phyloP scores from a whole-genome alignment of 2,888 invertebrate species.

The Desoria tigrina region DNA sequence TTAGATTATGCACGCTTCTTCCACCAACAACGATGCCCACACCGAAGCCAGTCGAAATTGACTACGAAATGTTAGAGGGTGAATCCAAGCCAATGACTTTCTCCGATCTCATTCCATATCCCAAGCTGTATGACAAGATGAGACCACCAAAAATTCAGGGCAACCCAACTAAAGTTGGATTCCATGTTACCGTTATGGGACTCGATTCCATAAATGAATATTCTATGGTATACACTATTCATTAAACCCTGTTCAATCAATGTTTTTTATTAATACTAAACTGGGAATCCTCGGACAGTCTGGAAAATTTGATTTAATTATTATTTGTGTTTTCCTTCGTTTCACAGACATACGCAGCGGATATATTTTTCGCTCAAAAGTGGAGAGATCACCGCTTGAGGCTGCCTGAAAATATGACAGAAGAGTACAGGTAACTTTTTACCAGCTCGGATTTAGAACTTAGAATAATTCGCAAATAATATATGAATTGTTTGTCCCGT shows the following conservation, averaged over 20 bases:
- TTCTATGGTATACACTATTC: slow-evolving; percentile 73
- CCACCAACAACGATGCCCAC: slow-evolving; percentile 25
- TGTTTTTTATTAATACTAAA: too few relatives aligned
- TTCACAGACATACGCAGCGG: slow-evolving; percentile 84
- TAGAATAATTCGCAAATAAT: too few relatives aligned
- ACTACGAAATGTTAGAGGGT: slow-evolving; percentile 28
- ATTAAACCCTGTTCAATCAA: too few relatives aligned
- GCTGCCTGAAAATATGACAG: slow-evolving; percentile 88
- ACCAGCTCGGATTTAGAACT: too few relatives aligned
- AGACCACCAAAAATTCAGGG: slow-evolving; percentile 86
- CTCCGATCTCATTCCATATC: slow-evolving; percentile 58
- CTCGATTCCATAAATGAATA: slow-evolving; percentile 93
- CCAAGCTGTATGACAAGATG: slow-evolving; percentile 88
- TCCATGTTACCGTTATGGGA: slow-evolving; percentile 93
- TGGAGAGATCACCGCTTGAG: slow-evolving; percentile 87
- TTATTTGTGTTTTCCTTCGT: too few relatives aligned
- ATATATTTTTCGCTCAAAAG: slow-evolving; percentile 89
- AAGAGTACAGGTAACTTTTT: slow-evolving; percentile 67
- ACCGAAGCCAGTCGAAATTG: slow-evolving; percentile 35
- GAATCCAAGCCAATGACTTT: slow-evolving; percentile 42
- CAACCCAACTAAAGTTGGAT: slow-evolving; percentile 81
- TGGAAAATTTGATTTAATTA: too few relatives aligned
- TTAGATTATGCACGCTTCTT: slow-evolving; percentile 9
- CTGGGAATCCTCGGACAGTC: too few relatives aligned
- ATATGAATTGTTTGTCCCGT: not conserved